Base-by-base conservation (phyloP, 2,113 vertebrate genomes). In the Apteryx mantelli region DNA sequence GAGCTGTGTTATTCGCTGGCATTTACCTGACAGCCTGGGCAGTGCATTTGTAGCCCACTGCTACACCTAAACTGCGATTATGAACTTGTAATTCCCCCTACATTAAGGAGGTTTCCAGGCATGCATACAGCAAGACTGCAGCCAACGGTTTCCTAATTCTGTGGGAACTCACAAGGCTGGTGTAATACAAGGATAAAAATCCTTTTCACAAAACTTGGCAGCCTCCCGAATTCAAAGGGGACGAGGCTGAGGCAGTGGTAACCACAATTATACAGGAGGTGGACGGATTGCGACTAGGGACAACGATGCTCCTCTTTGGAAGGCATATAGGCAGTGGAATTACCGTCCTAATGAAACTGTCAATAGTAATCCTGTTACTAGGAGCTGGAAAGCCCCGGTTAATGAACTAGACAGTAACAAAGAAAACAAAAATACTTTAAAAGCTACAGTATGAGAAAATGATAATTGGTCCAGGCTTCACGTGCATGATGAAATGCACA, bases 261-360 rank as follows among this genome's bases (percentile, higher is more conserved):
- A 97, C 91, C 44, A 66, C 93, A 94, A 42, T 46, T 93, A 89
- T 25, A 86, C 58, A 12, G 61, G 86, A 40, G 82, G 79, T 94
- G 94, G 95, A 89, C 96, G 95, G 95, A 91, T 84, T 97, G 97
- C 83, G 96, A 80, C 95, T 94, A 66, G 38, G 95, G 96, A 97
- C 91, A 80, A 89, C 6, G n/a, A 94, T 44, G 92, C 81, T 93
- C 94, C 90, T 97, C 92, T 97, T 87, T 97, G 89, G 88, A 97
- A 98, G 89, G 55, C 38, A n/a, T 93, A 89, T 28, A 66, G 91
- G 85, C 42, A 60, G 88, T 91, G 94, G 91, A 98, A 96, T 98
- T 98, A 97, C 86, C 82, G 94, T 95, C 97, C 96, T 97, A 98
- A 98, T 98, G 97, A 98, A 98, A 97, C 91, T 97, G 97, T 97